Evolutionary conservation across 2,797 vertebrate genomes (phyloP), one percentile per base, ranked within the genome.

Genomic region (Alectoris magna): DNA sequence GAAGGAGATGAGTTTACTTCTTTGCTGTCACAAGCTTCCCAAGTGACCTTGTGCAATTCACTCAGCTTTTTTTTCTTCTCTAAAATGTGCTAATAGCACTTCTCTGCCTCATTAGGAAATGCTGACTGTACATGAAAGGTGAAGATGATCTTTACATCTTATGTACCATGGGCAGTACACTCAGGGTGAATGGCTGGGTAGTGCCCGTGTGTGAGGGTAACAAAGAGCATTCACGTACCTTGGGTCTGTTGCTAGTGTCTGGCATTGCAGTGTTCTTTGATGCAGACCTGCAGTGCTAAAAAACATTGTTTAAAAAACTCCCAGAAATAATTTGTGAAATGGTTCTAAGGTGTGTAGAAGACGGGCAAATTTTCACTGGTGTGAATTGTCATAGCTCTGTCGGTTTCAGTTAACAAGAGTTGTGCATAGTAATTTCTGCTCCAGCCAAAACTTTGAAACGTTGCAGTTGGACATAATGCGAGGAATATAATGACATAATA

Each of bases 361-460:
- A 64, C 10, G 75, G 72, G 11, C 34, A 74, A 19, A 39, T 76
- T 62, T 87, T 63, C 53, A 38, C 6, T 70, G 63, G 9, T 14
- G 59, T 77, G 18, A 84, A 43, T 58, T 60, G 14, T 69, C 36
- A n/a, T 59, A 56, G 41, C 16, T 67, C 14, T 71, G 0, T 58
- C 79, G 24, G 59, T 91, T 89, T 91, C 83, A 80, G 59, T 92
- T 72, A 60, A 51, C 27, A 46, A 64, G 64, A 62, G 31, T 82
- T 92, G 15, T 58, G n/a, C 82, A 11, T 55, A 56, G 27, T 66
- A 66, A 55, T 91, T 87, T 71, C 68, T 84, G 59, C 44, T 67
- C 36, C 70, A 81, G 77, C 51, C 80, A 75, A 82, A 94, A 73
- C 64, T 91, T 87, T 64, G 78, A 94, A 48, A 46, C 67, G 74